Conservation (phyloP, 2,797 vertebrate genomes). For the Platalea minor region DNA sequence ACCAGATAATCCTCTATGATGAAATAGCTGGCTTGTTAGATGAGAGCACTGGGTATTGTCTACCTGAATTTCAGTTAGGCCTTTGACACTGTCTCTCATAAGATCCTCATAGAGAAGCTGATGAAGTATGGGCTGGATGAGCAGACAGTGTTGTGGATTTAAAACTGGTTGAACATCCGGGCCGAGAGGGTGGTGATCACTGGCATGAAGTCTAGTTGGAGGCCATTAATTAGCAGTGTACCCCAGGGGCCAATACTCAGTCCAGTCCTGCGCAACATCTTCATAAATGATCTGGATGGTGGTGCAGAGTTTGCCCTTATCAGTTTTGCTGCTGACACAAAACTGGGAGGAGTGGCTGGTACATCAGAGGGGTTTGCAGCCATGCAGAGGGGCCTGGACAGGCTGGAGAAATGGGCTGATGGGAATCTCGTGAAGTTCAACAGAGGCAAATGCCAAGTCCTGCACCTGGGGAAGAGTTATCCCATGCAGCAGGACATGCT, state of each 20-base stretch:
- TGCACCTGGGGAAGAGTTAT: background rate
- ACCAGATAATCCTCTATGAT: background rate
- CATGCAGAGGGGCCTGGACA: background rate
- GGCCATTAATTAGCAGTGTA: background rate
- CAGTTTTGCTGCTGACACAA: background rate
- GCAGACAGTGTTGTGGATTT: background rate
- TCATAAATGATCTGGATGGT: background rate
- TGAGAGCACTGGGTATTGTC: background rate
- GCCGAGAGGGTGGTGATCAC: background rate
- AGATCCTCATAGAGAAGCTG: background rate
- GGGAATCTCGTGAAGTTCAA: background rate
- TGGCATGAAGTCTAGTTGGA: background rate
- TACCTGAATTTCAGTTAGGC: background rate
- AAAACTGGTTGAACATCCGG: background rate
- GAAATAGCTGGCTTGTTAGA: background rate
- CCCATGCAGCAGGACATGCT: too few species aligned
- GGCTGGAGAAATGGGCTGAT: background rate
- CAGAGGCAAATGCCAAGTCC: background rate
- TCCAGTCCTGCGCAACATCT: background rate
- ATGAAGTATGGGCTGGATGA: background rate
- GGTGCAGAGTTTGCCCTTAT: background rate
- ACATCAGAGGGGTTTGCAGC: background rate
- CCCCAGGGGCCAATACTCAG: background rate
- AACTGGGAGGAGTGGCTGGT: background rate
- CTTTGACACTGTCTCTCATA: background rate